Conservation (phyloP, 2,797 vertebrate genomes). For the Pempheris klunzingeri region DNA sequence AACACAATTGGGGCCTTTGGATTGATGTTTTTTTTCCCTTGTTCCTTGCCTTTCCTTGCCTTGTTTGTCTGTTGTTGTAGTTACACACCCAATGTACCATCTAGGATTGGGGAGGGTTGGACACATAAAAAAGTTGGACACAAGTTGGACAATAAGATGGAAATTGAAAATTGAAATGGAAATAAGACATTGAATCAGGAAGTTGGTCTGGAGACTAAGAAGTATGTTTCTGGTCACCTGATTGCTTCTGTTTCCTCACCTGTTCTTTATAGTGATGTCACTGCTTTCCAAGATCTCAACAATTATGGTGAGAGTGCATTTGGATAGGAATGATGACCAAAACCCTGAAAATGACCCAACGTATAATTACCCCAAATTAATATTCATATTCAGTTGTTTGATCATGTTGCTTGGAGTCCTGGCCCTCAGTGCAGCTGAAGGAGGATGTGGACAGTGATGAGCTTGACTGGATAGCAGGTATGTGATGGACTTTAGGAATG, state of each 20-base stretch:
- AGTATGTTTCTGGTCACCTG: neutral
- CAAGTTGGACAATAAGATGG: neutral
- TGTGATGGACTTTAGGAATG: slow-evolving; percentile 42
- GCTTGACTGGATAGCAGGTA: slow-evolving; percentile 49
- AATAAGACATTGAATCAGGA: neutral
- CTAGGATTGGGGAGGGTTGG: neutral
- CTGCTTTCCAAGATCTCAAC: neutral
- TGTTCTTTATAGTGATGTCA: neutral
- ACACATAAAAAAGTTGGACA: too few relatives aligned
- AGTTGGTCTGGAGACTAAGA: neutral
- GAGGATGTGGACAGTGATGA: slow-evolving; percentile 18
- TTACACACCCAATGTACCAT: too few relatives aligned
- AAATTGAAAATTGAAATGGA: neutral
- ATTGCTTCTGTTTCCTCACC: too few relatives aligned
- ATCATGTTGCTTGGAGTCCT: neutral
- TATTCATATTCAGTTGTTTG: neutral
- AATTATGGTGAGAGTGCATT: neutral
- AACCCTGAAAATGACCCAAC: neutral
- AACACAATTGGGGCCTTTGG: neutral
- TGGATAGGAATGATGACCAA: neutral
- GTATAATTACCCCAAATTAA: neutral
- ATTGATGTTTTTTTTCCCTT: too few relatives aligned
- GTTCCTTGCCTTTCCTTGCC: too few relatives aligned
- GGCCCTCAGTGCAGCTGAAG: slow-evolving; percentile 23
- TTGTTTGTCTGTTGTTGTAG: too few relatives aligned